Evolutionary conservation across 2,113 vertebrate genomes (phyloP), one percentile per base, ranked within the genome.

Genomic region (Mustela lutreola): DNA sequence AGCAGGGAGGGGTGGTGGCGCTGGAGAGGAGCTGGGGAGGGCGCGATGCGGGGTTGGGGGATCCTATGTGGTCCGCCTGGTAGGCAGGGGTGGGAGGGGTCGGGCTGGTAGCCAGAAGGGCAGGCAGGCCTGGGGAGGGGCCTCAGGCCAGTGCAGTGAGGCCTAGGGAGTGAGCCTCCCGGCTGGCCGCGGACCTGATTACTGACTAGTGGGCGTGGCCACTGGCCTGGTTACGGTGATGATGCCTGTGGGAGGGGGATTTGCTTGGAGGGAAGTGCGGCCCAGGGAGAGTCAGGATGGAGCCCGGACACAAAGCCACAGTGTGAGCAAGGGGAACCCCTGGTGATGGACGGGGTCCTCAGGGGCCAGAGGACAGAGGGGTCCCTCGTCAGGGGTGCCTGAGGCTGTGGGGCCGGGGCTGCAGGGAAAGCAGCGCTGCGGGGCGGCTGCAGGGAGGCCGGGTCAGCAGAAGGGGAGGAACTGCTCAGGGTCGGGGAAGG

Each of bases 131-230:
- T 78, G 45, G 26, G 15, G 45, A 31, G 26, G 26, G 75, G 45
- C 45, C 75, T 78, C 45, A 5, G 45, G 28, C 28, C 75, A 39
- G 36, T 73, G 70, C n/a, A 10, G 36, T 26, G 8, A 62, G 60
- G 60, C 10, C 2, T 11, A 18, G n/a, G 33, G 63, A 15, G 12
- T 2, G 63, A 15, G 63, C 28, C 12, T 3, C 3, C 0, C 12
- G 63, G 12, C 63, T 31, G 2, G 1, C 36, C 39, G 2, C 0
- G 14, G 42, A 28, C 26, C 75, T 56, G 28, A 9, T 21, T 19
- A 21, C 75, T 56, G 45, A 9, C 6, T 11, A 50, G 76, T 79
- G 76, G 16, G 39, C 14, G 12, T 7, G 12, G 7, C 45, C 73
- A 2, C 39, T 1, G 11, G 36, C 36, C 71, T 14, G 11, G 73